phyloP scores from a whole-genome alignment of 2,797 vertebrate genomes.

The Hydrophis major region DNA sequence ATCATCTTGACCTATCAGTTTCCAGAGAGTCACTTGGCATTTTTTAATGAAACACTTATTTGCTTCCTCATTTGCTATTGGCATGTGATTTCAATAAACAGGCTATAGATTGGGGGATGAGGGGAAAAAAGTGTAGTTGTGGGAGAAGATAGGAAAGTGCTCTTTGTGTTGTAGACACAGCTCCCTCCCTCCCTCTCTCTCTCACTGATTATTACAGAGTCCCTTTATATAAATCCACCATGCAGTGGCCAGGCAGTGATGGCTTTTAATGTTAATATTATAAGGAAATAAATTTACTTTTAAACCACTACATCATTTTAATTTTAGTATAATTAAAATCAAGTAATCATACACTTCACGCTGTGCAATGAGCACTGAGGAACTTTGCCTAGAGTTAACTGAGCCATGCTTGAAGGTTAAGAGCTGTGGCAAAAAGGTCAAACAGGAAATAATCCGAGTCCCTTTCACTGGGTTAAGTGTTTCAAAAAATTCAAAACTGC shows the following conservation, averaged over 20 bases:
- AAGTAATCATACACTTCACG: slow-evolving; percentile 25
- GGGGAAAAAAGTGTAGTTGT: neutral
- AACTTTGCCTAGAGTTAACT: slow-evolving; percentile 29
- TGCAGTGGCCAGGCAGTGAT: neutral
- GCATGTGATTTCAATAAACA: neutral
- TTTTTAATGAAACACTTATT: neutral
- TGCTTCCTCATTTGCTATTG: neutral
- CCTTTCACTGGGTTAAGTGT: slow-evolving; percentile 37
- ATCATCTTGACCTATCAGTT: neutral
- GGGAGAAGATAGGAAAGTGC: neutral
- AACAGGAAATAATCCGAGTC: slow-evolving; percentile 41
- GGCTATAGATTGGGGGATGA: no score
- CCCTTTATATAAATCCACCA: neutral
- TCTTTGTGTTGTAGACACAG: neutral
- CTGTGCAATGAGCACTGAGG: slow-evolving; percentile 5
- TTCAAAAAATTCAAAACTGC: slow-evolving; percentile 40
- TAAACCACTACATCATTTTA: slow-evolving; percentile 6
- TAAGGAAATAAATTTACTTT: slow-evolving; percentile 1
- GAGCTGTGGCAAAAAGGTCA: slow-evolving; percentile 40
- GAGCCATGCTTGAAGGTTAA: slow-evolving; percentile 41
- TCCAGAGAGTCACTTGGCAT: neutral
- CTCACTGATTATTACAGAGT: neutral
- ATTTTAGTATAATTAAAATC: slow-evolving; percentile 34
- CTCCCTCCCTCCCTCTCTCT: neutral
- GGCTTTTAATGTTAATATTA: neutral